phyloP scores from a whole-genome alignment of 64 coral and sea anemone species.

The Porites australiensis region DNA sequence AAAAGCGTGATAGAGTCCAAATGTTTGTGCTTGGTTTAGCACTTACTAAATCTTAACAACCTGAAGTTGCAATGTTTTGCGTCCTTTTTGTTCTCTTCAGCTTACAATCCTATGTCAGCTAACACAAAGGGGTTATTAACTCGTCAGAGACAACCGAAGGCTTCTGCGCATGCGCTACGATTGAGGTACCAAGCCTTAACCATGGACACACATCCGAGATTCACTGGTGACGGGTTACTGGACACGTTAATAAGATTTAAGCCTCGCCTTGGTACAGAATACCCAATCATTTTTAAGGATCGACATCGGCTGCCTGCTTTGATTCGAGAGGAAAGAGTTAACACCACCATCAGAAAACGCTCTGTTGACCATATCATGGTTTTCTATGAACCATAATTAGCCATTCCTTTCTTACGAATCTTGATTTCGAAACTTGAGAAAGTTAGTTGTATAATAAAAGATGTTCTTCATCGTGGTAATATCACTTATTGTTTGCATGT shows the following conservation, averaged over 20 bases:
- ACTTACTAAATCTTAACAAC: no score
- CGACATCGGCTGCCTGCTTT: conserved; percentile 53
- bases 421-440: no score
- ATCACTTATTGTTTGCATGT: no score
- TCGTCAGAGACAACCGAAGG: conserved; percentile 78
- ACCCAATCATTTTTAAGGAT: conserved; percentile 4
- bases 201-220: conserved; percentile 45
- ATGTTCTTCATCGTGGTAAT: no score
- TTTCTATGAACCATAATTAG: neutral
- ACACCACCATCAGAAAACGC: conserved; percentile 55
- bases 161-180: conserved; percentile 67
- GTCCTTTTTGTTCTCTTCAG: conserved; percentile 1
- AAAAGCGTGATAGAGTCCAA: no score
- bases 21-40: no score
- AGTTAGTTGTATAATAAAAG: no score
- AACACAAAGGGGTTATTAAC: conserved; percentile 80
- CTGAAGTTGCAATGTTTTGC: no score
- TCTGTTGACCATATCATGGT: neutral
- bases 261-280: conserved; percentile 34
- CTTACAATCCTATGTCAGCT: conserved; percentile 9
- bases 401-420: no score
- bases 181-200: conserved; percentile 56
- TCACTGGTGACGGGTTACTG: conserved; percentile 73
- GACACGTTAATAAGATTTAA: conserved; percentile 58
- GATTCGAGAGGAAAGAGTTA: conserved; percentile 75